Conservation (phyloP, 2,797 vertebrate species). For the Acanthurus tractus region DNA sequence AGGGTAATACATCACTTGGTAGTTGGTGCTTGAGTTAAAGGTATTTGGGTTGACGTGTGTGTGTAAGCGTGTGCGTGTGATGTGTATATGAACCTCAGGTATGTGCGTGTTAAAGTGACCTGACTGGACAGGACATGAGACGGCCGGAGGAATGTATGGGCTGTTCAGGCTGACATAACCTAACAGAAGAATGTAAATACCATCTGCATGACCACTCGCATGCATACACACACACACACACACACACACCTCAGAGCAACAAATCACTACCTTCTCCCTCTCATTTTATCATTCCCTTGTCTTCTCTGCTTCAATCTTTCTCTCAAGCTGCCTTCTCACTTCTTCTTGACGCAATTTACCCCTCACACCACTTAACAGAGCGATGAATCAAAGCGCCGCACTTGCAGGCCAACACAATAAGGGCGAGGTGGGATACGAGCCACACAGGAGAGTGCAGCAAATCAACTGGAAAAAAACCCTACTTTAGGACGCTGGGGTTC, state of each 20-base stretch:
- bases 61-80: slow-evolving; percentile 16
- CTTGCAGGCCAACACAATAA: slow-evolving; percentile 20
- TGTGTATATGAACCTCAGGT: slow-evolving; percentile 1
- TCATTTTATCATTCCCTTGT: slow-evolving; percentile 55
- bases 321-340: slow-evolving; percentile 11
- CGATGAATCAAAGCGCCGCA: slow-evolving; percentile 11
- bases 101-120: slow-evolving; percentile 49
- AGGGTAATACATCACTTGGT: slow-evolving; percentile 51
- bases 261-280: slow-evolving; percentile 62
- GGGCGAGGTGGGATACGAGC: not conserved
- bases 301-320: slow-evolving; percentile 27
- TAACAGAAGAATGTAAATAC: slow-evolving; percentile 72
- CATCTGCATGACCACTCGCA: slow-evolving; percentile 68
- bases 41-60: slow-evolving; percentile 52
- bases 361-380: slow-evolving; percentile 36
- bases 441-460: slow-evolving; percentile 25
- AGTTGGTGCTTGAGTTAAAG: slow-evolving; percentile 40
- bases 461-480: slow-evolving; percentile 15
- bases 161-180: slow-evolving; percentile 71
- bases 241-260: slow-evolving; percentile 29
- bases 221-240: slow-evolving; percentile 8
- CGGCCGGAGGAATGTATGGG: slow-evolving; percentile 60
- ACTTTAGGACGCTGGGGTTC: slow-evolving; percentile 29
- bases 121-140: slow-evolving; percentile 71
- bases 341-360: slow-evolving; percentile 1